phyloP scores from a whole-genome alignment of 2,888 invertebrate species.

The Blastobasis lacticolella region DNA sequence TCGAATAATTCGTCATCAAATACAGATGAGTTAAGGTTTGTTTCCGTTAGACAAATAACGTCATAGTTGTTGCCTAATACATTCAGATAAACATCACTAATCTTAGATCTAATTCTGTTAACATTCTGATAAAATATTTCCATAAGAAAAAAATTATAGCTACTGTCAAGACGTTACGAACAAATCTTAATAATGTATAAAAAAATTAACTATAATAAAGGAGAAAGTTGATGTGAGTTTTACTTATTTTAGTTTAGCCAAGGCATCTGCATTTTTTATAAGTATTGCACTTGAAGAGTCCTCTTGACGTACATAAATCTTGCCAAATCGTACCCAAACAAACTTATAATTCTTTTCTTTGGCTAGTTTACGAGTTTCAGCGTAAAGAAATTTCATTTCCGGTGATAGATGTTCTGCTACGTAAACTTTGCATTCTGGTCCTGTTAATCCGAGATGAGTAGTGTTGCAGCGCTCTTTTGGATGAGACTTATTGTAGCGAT shows the following conservation, averaged over 20 bases:
- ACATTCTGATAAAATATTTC: conserved; percentile 6
- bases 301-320: conserved; percentile 1
- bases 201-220: neutral
- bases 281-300: neutral
- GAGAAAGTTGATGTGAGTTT: neutral
- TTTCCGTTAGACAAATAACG: conserved; percentile 5
- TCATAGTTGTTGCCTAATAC: conserved; percentile 1
- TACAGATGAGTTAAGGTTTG: conserved; percentile 4
- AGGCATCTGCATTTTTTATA: neutral
- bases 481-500: conserved; percentile 13
- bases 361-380: neutral
- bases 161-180: neutral
- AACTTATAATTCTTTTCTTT: conserved; percentile 3
- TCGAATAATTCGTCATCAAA: conserved; percentile 4
- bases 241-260: neutral
- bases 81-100: conserved; percentile 3
- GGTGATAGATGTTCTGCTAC: conserved; percentile 10
- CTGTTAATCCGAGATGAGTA: conserved; percentile 4
- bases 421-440: conserved; percentile 7
- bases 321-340: conserved; percentile 6
- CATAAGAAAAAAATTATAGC: neutral
- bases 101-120: conserved; percentile 6
- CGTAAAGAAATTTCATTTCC: conserved; percentile 6
- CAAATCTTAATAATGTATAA: neutral
- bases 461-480: conserved; percentile 2